These are phyloP conservation scores for Amphiura filiformis DNA, from an alignment of 35 echinoderm and acorn worm species.

Conservation along the genomic window DNA sequence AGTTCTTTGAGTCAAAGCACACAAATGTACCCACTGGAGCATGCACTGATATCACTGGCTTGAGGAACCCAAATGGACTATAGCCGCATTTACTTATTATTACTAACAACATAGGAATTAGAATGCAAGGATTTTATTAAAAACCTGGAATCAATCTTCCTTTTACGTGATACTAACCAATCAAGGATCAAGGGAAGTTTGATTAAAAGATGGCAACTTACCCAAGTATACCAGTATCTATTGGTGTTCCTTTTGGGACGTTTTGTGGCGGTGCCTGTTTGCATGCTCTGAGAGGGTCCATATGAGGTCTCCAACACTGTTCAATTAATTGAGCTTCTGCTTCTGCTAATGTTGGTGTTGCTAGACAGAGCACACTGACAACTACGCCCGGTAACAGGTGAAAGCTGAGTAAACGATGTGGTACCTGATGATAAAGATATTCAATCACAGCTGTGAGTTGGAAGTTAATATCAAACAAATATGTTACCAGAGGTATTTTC, in stretches of 20 bases:
- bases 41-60: too few species aligned
- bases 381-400: slow-evolving; percentile 71
- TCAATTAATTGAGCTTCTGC: slow-evolving; percentile 68
- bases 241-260: slow-evolving; percentile 38
- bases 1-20: too few species aligned
- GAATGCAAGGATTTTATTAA: too few species aligned
- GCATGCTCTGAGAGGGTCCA: slow-evolving; percentile 60
- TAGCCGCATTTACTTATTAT: too few species aligned
- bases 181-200: too few species aligned
- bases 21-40: too few species aligned
- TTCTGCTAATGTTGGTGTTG: slow-evolving; percentile 61
- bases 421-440: slow-evolving; percentile 52
- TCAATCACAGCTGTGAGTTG: not conserved
- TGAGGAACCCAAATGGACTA: too few species aligned
- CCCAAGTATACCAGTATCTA: slow-evolving; percentile 84
- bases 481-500: not conserved
- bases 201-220: too few species aligned
- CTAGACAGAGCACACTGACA: slow-evolving; percentile 82
- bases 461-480: not conserved
- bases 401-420: slow-evolving; percentile 76
- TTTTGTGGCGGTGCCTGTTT: slow-evolving; percentile 49
- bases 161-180: too few species aligned
- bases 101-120: too few species aligned
- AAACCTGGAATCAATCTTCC: too few species aligned
- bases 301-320: slow-evolving; percentile 55